Conservation (phyloP, 2,113 vertebrate genomes). For the Dinomys branickii region DNA sequence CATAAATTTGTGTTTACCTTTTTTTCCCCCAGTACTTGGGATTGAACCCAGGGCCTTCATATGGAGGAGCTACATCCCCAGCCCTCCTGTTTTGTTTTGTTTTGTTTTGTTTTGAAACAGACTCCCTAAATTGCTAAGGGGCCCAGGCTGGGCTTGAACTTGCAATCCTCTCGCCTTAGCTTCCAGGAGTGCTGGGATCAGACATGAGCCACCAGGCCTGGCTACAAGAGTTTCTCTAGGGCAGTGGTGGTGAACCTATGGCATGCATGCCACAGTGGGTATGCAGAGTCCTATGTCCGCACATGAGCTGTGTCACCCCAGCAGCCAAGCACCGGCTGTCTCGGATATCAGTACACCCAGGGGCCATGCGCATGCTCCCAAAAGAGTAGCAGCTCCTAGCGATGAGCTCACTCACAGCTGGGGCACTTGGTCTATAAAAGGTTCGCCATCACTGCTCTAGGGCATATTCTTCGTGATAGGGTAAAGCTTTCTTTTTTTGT, state of each 20-base stretch:
- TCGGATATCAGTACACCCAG: too few species aligned
- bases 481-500: too few species aligned
- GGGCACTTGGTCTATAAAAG: background rate
- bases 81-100: background rate
- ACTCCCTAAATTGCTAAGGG: background rate
- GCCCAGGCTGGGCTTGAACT: background rate
- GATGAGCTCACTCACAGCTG: background rate
- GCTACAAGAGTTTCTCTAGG: background rate
- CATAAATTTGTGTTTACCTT: background rate
- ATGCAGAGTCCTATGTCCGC: background rate
- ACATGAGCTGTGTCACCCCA: background rate
- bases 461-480: background rate
- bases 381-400: background rate
- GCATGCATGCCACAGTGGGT: background rate
- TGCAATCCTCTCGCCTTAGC: background rate
- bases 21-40: background rate
- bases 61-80: background rate
- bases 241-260: background rate
- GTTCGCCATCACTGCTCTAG: background rate
- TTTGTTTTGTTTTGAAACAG: background rate
- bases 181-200: background rate
- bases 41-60: too few species aligned
- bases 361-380: background rate
- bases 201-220: background rate
- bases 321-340: background rate